phyloP scores from a whole-genome alignment of 2,797 vertebrate genomes.

The Sebastes minor region DNA sequence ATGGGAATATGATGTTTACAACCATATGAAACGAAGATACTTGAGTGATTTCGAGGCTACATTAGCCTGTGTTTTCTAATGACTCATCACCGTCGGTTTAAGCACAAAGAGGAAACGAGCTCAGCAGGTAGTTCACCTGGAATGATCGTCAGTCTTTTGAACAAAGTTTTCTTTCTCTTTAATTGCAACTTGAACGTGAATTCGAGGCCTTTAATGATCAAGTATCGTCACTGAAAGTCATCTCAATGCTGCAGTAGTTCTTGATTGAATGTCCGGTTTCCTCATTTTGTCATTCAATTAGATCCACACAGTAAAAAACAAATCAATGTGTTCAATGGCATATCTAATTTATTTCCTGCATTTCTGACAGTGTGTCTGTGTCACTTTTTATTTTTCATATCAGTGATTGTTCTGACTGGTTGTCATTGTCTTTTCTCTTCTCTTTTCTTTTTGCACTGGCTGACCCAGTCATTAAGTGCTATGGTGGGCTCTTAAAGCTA shows the following conservation, averaged over 20 bases:
- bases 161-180: not conserved
- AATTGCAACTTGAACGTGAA: not conserved
- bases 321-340: not conserved
- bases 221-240: not conserved
- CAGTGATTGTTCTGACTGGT: slow-evolving; percentile 23
- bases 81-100: not conserved
- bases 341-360: not conserved
- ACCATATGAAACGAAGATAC: not conserved
- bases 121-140: not conserved
- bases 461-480: slow-evolving; percentile 19
- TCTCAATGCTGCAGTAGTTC: not conserved
- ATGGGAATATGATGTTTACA: slow-evolving; percentile 28
- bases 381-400: slow-evolving; percentile 3
- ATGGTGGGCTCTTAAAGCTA: not conserved
- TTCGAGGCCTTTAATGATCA: slow-evolving; percentile 4
- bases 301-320: not conserved
- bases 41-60: not conserved
- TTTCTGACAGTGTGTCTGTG: not conserved
- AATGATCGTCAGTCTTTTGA: not conserved
- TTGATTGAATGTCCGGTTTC: not conserved
- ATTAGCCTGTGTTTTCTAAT: not conserved
- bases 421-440: not conserved
- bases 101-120: slow-evolving; percentile 47
- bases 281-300: not conserved
- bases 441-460: slow-evolving; percentile 14